Percentiles rank a stretch among this genome's conserved stretches.
Conservation (phyloP, 2,113 vertebrate species). For the Passer domesticus region DNA sequence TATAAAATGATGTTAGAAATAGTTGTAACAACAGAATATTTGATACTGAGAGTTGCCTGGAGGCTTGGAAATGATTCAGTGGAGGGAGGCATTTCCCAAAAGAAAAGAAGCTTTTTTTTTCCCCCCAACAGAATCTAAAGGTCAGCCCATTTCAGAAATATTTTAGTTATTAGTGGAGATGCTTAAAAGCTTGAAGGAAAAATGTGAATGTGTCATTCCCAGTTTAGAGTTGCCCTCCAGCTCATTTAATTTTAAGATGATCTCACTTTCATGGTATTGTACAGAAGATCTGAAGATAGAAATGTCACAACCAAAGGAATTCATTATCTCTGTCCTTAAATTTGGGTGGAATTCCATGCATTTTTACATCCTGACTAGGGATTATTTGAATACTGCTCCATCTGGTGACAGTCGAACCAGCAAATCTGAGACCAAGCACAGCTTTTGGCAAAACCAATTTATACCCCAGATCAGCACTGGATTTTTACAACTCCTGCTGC, state of each 20-base stretch:
- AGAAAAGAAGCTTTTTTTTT: background rate
- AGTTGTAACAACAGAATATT: background rate
- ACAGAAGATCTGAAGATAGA: background rate
- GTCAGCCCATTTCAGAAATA: slow-evolving; percentile 51
- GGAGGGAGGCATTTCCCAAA: slow-evolving; percentile 34
- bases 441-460: background rate
- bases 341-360: background rate
- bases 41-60: background rate
- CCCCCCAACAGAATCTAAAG: slow-evolving; percentile 20
- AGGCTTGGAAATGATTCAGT: slow-evolving; percentile 24
- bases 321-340: background rate
- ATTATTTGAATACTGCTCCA: fast-evolving
- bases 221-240: background rate
- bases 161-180: slow-evolving; percentile 39
- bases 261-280: background rate
- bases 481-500: background rate
- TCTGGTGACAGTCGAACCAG: background rate
- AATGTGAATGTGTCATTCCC: slow-evolving; percentile 23
- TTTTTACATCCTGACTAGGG: background rate
- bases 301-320: background rate
- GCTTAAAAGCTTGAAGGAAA: slow-evolving; percentile 45
- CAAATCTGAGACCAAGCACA: background rate
- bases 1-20: background rate
- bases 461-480: fast-evolving
- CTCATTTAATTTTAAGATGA: background rate